Conservation (phyloP, 35 echinoderm and acorn worm genomes). For the Strongylocentrotus purpuratus region DNA sequence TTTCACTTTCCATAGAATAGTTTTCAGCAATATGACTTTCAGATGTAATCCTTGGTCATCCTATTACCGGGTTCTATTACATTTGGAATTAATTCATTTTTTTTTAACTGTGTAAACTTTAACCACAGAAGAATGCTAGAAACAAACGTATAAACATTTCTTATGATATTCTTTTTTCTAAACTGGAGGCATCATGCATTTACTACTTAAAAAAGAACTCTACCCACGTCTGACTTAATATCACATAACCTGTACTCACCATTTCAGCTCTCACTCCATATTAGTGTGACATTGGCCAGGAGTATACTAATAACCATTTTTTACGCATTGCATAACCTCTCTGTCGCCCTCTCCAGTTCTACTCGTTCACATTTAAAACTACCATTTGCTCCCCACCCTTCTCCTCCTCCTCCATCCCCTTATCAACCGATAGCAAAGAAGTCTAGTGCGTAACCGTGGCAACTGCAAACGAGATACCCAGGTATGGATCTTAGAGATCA, state of each 20-base stretch:
- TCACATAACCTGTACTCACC: background rate
- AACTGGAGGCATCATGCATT: no score
- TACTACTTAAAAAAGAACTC: background rate
- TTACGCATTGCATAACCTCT: background rate
- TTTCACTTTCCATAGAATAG: no score
- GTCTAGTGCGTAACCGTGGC: conserved; percentile 38
- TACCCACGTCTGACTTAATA: background rate
- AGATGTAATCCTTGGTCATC: no score
- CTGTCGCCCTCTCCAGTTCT: background rate
- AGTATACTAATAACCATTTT: background rate
- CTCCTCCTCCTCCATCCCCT: background rate
- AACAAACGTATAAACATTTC: no score
- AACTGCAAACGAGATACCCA: conserved; percentile 34
- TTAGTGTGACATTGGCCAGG: background rate
- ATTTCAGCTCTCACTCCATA: no score
- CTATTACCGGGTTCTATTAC: no score
- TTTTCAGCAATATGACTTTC: no score
- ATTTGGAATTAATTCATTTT: no score
- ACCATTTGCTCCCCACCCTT: background rate
- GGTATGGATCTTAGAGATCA: background rate
- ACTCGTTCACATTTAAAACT: background rate
- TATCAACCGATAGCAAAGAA: conserved; percentile 26
- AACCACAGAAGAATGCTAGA: no score
- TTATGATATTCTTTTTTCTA: no score
- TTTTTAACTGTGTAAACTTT: no score